Base-by-base conservation (phyloP, 2,888 invertebrate genomes). In the Nysson spinosus region DNA sequence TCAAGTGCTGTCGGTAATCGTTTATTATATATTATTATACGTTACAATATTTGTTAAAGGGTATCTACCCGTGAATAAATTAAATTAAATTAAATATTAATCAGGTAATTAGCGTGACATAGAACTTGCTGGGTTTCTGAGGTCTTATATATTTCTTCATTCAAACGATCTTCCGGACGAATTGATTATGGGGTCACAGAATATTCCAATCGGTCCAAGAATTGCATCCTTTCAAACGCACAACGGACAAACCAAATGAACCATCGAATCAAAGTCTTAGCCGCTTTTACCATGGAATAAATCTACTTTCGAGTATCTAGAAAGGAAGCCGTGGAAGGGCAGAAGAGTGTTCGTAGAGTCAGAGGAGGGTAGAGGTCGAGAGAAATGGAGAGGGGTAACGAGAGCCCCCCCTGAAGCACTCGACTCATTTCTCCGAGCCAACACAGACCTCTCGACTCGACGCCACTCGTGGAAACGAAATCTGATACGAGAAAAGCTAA, bases 401-500 rank as follows among this genome's bases (percentile, higher is more conserved):
- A 54, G 56, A 66, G 69, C 64, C 72, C 61, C n/a, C n/a, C 69
- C 64, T 62, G 63, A 70, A 69, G 77, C 78, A 77, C 79, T 83
- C 80, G 78, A 83, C 78, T 83, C 83, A 82, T 83, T 83, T 83
- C 78, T 80, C 73, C 68, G 67, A 72, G 75, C 79, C 73, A 78
- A 78, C 80, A 77, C 78, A 78, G 77, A 78, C 79, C 77, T 78
- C 81, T 83, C 78, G 77, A 81, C 79, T 82, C 79, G 75, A 79
- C 75, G 75, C 77, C 80, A 82, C 80, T 83, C 79, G 80, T 77
- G 69, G 79, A 82, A 83, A 83, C 80, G 80, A 82, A 83, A 84
- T 85, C 82, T 82, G 83, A 84, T 85, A 83, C 83, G 80, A 80
- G 82, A 79, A 80, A 81, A 84, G 82, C 82, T 78, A 82, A 83